These are phyloP conservation scores for Carassius auratus DNA, from an alignment of 2,113 vertebrate species.

Conservation along the genomic window DNA sequence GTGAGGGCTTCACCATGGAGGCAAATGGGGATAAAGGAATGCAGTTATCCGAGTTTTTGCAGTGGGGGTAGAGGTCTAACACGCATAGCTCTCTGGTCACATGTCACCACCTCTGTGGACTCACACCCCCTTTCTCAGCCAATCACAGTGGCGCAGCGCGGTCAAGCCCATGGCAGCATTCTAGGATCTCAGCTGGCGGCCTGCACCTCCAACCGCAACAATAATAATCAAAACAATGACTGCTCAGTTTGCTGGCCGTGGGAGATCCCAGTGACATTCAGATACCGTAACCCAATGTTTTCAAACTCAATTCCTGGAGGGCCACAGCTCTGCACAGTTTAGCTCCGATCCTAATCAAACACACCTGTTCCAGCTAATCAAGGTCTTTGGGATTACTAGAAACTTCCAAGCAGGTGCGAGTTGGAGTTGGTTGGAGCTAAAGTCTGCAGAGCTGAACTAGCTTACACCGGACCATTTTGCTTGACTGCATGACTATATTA, in stretches of 20 bases:
- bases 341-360: too few relatives aligned
- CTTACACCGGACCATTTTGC: background rate
- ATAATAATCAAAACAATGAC: conserved; percentile 51
- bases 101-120: conserved; percentile 62
- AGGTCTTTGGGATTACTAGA: too few relatives aligned
- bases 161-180: conserved; percentile 56
- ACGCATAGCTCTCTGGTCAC: conserved; percentile 61
- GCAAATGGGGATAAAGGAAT: conserved; percentile 66
- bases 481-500: background rate
- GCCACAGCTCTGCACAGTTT: too few relatives aligned
- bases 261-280: conserved; percentile 33
- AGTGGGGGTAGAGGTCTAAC: conserved; percentile 40
- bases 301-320: too few relatives aligned
- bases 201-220: conserved; percentile 41
- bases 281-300: background rate
- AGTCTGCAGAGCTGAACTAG: background rate
- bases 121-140: conserved; percentile 72
- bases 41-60: conserved; percentile 51
- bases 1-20: conserved; percentile 63
- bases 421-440: too few relatives aligned
- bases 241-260: conserved; percentile 24
- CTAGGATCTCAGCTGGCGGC: background rate
- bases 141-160: conserved; percentile 59
- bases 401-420: too few relatives aligned
- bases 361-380: too few relatives aligned